phyloP scores from a whole-genome alignment of 2,797 vertebrate species.

The Tympanoctomys barrerae region DNA sequence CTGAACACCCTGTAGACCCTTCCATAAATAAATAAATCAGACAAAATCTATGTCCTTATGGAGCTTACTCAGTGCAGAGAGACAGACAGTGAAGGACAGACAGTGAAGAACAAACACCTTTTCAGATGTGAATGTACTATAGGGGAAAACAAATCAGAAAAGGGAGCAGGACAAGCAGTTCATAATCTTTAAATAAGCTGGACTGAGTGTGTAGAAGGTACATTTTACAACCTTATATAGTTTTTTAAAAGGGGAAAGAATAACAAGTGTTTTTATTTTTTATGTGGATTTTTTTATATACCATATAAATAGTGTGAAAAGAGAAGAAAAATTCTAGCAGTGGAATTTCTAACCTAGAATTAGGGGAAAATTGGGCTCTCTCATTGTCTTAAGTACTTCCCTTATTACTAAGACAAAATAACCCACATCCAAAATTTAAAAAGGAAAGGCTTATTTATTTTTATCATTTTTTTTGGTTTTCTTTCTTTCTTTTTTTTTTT shows the following conservation, averaged over 20 bases:
- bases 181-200: background rate
- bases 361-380: background rate
- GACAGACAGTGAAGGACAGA: background rate
- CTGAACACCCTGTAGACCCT: too few relatives aligned
- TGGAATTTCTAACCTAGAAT: background rate
- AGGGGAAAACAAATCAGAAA: conserved; percentile 29
- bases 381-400: background rate
- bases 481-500: too few relatives aligned
- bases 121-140: conserved; percentile 12
- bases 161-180: background rate
- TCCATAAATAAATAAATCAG: background rate
- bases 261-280: conserved; percentile 9
- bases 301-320: conserved; percentile 9
- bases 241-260: background rate
- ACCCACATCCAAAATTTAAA: background rate
- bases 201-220: background rate
- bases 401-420: background rate
- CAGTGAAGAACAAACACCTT: background rate
- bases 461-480: too few relatives aligned
- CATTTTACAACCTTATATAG: conserved; percentile 21
- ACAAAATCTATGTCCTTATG: background rate
- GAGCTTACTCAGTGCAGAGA: background rate
- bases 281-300: conserved; percentile 17
- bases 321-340: conserved; percentile 15
- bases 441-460: background rate